phyloP scores from a whole-genome alignment of 2,888 invertebrate genomes.

The Caradrina kadenii region DNA sequence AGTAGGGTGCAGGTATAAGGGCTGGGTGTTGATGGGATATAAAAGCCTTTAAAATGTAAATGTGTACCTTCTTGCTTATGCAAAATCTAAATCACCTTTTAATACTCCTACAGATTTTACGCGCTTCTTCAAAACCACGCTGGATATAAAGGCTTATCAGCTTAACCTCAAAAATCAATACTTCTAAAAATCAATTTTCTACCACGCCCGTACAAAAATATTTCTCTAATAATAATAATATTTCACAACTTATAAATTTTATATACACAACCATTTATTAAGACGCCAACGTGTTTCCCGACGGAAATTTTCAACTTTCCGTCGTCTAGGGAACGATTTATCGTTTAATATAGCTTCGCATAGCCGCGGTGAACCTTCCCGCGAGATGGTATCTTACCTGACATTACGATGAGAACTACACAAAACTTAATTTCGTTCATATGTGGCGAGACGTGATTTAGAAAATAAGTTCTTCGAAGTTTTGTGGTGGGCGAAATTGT shows the following conservation, averaged over 20 bases:
- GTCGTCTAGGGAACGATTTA: constrained; percentile 66
- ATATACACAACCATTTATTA: constrained; percentile 64
- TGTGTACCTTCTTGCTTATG: too few species aligned
- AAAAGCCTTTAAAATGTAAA: too few species aligned
- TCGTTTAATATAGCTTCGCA: constrained; percentile 67
- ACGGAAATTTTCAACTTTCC: constrained; percentile 66
- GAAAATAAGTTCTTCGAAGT: constrained; percentile 45
- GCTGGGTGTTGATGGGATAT: too few species aligned
- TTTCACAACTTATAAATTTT: constrained; percentile 56
- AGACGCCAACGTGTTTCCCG: constrained; percentile 59
- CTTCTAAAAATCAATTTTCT: neutral
- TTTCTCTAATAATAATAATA: constrained; percentile 52
- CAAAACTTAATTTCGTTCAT: constrained; percentile 60
- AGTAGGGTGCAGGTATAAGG: too few species aligned
- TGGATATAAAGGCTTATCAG: neutral
- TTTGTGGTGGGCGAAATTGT: constrained; percentile 26
- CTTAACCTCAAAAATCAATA: neutral
- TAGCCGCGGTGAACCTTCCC: constrained; percentile 48
- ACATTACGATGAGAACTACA: constrained; percentile 54
- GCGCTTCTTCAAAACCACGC: neutral
- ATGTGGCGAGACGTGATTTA: constrained; percentile 45
- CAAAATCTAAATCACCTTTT: too few species aligned
- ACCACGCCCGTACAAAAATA: constrained; percentile 15
- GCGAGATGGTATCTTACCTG: constrained; percentile 54
- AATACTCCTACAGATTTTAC: neutral